Percentiles rank a stretch among this genome's conserved stretches.
Conservation (phyloP, 2,888 invertebrate species). For the Hermaeophaga mercurialis region DNA sequence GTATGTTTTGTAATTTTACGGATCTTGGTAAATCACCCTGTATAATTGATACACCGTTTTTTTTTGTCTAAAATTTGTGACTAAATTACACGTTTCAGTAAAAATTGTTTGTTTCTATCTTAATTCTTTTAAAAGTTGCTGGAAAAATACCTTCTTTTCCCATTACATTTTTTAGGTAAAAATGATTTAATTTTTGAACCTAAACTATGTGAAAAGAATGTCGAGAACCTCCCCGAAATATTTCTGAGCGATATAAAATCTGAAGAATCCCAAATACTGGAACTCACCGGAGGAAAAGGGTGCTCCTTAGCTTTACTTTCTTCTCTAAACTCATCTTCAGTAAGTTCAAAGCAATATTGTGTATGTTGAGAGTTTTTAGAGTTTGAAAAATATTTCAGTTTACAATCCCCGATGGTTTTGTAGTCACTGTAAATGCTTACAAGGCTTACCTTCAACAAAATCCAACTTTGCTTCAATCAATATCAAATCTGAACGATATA, state of each 20-base stretch:
- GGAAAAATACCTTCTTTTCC: too few species aligned
- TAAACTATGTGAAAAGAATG: slow-evolving; percentile 38
- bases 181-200: slow-evolving; percentile 31
- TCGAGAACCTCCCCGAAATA: slow-evolving; percentile 30
- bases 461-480: slow-evolving; percentile 57
- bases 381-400: slow-evolving; percentile 54
- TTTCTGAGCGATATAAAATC: slow-evolving; percentile 55
- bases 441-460: slow-evolving; percentile 63
- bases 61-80: too few species aligned
- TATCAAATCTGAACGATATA: slow-evolving; percentile 62
- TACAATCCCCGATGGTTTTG: slow-evolving; percentile 72
- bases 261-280: slow-evolving; percentile 60
- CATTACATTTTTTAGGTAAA: slow-evolving; percentile 18
- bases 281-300: slow-evolving; percentile 78
- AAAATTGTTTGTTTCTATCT: too few species aligned
- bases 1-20: too few species aligned
- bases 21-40: too few species aligned
- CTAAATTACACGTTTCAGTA: too few species aligned
- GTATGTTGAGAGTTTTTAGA: too few species aligned
- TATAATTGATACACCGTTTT: too few species aligned
- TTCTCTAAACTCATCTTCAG: slow-evolving; percentile 57
- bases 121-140: too few species aligned
- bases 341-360: slow-evolving; percentile 43
- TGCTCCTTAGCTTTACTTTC: slow-evolving; percentile 72
- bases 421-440: slow-evolving; percentile 69